Conservation (phyloP, 2,888 invertebrate genomes). For the Lasioglossum villosulum region DNA sequence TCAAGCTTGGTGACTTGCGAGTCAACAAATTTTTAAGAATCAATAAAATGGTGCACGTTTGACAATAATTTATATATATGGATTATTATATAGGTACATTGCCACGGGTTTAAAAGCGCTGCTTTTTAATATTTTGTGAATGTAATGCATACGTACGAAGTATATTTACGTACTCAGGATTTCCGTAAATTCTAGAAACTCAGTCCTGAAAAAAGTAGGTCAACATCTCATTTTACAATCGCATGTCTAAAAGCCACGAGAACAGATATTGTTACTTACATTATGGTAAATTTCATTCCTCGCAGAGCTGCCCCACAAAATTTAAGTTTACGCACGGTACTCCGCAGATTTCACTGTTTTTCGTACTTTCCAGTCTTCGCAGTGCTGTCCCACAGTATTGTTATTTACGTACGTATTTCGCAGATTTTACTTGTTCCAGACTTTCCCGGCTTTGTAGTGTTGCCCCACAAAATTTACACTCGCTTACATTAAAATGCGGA, state of each 20-base stretch:
- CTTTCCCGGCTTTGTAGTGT: background rate
- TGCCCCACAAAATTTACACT: background rate
- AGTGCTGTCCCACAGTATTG: constrained; percentile 2
- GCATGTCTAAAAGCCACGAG: background rate
- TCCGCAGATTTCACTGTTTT: constrained; percentile 7
- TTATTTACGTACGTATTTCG: background rate
- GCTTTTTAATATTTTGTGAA: background rate
- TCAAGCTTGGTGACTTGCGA: background rate
- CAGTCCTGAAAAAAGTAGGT: background rate
- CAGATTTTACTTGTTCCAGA: background rate
- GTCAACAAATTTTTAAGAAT: background rate
- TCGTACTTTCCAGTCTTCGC: constrained; percentile 4
- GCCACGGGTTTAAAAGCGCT: background rate
- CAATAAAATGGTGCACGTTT: background rate
- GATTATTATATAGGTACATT: no score
- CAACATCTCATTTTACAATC: background rate
- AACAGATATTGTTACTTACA: constrained; percentile 3
- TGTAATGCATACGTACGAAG: background rate
- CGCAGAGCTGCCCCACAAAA: background rate
- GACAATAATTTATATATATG: background rate
- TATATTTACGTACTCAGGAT: background rate
- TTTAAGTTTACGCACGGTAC: background rate
- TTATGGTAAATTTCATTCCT: background rate
- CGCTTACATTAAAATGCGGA: background rate
- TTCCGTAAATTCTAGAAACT: background rate